phyloP scores from a whole-genome alignment of 2,113 vertebrate species.

The Malurus alboscapulatus region DNA sequence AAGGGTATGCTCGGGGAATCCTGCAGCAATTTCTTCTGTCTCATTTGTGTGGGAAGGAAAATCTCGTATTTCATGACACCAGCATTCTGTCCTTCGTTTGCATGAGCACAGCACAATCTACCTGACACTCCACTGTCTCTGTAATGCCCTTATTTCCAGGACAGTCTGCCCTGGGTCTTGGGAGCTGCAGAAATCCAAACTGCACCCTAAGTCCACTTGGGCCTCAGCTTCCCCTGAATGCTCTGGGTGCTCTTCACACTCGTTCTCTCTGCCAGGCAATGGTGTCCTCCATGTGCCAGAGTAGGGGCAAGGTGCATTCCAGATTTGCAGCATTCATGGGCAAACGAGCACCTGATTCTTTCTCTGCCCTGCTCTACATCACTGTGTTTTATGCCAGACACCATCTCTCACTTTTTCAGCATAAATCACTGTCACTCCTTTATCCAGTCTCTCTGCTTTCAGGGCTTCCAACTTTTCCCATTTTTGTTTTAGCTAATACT shows the following conservation, averaged over 20 bases:
- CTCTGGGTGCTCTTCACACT: not conserved
- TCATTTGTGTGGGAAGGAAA: not conserved
- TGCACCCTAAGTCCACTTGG: not conserved
- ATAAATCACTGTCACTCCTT: fast-evolving
- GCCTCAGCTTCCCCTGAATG: not conserved
- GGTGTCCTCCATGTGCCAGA: fast-evolving
- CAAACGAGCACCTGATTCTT: not conserved
- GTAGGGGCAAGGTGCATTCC: not conserved
- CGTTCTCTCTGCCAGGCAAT: not conserved
- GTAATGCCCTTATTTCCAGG: not conserved
- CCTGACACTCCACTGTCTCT: not conserved
- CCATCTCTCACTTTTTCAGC: not conserved
- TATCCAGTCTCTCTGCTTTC: not conserved
- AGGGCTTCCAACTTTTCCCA: not conserved
- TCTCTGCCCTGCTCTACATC: not conserved
- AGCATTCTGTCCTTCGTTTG: not conserved
- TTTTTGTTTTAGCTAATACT: not conserved
- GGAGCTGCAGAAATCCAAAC: not conserved
- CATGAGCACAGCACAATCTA: not conserved
- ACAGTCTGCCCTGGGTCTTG: not conserved
- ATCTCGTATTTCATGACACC: not conserved
- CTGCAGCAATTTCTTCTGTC: not conserved
- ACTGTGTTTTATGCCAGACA: not conserved
- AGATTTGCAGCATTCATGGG: not conserved
- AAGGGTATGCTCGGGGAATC: not conserved